phyloP scores from a whole-genome alignment of 2,888 invertebrate genomes.

The Pseudococcus jackbeardsleyi region DNA sequence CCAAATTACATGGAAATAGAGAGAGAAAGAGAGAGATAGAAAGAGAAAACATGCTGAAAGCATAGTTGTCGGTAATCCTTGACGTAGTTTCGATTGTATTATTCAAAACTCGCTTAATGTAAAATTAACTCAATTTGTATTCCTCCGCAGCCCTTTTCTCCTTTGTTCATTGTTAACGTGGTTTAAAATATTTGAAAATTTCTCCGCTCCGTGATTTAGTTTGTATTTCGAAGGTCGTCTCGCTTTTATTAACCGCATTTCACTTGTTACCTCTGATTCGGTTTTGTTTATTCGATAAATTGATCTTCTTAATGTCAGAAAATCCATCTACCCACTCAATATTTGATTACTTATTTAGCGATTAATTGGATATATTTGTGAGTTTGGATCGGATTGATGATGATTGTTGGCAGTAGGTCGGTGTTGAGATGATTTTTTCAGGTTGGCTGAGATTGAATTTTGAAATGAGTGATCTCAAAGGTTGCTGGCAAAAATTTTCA shows the following conservation, averaged over 20 bases:
- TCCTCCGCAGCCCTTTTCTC: slow-evolving; percentile 5
- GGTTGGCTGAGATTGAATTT: too few species aligned
- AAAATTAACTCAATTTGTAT: slow-evolving; percentile 54
- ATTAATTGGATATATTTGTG: neutral
- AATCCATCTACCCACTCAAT: neutral
- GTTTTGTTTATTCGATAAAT: neutral
- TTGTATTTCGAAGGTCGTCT: slow-evolving; percentile 16
- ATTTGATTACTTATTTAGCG: neutral
- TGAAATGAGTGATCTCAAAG: too few species aligned
- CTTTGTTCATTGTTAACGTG: slow-evolving; percentile 27
- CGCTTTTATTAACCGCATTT: slow-evolving; percentile 3
- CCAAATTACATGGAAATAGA: neutral
- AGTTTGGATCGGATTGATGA: neutral
- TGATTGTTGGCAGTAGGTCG: too few species aligned
- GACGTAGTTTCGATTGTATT: slow-evolving; percentile 40
- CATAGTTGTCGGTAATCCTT: slow-evolving; percentile 18
- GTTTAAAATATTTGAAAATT: slow-evolving; percentile 51
- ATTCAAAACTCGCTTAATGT: slow-evolving; percentile 31
- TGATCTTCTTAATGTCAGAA: neutral
- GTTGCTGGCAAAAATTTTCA: too few species aligned
- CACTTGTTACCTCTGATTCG: neutral
- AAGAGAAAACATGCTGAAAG: neutral
- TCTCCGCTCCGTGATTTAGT: slow-evolving; percentile 6
- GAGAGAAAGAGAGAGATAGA: neutral
- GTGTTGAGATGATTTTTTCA: too few species aligned